Evolutionary conservation across 2,888 invertebrate genomes (phyloP).

Genomic region (Herminia tarsipennalis): DNA sequence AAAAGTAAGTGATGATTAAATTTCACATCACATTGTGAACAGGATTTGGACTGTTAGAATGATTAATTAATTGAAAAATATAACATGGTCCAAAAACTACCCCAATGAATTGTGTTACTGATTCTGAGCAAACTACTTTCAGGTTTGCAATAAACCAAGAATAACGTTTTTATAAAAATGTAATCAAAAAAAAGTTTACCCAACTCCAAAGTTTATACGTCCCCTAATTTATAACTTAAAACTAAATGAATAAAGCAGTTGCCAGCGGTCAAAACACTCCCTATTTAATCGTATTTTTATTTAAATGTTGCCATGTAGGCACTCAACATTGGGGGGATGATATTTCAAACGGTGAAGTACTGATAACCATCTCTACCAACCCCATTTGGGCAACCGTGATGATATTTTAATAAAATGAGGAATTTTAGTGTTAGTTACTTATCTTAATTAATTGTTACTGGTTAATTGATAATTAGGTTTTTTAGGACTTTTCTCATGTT

Average conservation of each 20-base stretch:
- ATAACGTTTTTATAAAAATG: background rate
- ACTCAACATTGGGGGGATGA: slow-evolving; percentile 38
- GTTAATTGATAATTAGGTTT: background rate
- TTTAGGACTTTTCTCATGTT: too few species aligned
- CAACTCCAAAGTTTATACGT: slow-evolving; percentile 31
- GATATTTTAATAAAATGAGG: slow-evolving; percentile 34
- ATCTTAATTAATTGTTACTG: slow-evolving; percentile 13
- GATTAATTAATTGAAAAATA: too few species aligned
- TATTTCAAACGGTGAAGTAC: slow-evolving; percentile 39
- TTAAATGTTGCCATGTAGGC: slow-evolving; percentile 56
- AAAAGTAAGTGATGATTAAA: too few species aligned
- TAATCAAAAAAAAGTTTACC: slow-evolving; percentile 5
- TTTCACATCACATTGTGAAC: too few species aligned
- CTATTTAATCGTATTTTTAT: slow-evolving; percentile 75
- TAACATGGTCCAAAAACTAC: too few species aligned
- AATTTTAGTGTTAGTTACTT: slow-evolving; percentile 9
- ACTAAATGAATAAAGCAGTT: slow-evolving; percentile 61
- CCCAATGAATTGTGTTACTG: background rate
- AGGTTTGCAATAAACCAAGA: background rate
- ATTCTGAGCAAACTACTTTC: background rate
- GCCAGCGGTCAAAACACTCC: slow-evolving; percentile 65
- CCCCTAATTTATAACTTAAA: slow-evolving; percentile 53
- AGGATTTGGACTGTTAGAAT: too few species aligned
- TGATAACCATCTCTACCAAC: slow-evolving; percentile 35
- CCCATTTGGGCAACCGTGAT: slow-evolving; percentile 25